Conservation (phyloP, 2,797 vertebrate species). For the Carcharodon carcharias region DNA sequence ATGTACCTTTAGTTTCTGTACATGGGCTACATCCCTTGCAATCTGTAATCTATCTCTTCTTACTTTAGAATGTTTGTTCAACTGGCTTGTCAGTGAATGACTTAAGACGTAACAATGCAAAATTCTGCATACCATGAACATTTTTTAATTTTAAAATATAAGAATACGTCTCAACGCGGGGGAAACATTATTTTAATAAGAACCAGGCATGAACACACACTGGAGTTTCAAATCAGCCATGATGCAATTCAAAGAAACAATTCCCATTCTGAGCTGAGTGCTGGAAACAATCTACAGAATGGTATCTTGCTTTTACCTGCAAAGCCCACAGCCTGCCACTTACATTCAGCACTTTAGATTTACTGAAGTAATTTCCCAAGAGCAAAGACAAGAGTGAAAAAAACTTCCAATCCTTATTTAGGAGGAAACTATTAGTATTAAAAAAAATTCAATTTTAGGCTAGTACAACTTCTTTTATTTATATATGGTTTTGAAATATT, state of each 20-base stretch:
- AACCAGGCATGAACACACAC: not conserved
- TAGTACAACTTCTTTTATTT: not conserved
- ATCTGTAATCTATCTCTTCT: not conserved
- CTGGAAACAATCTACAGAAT: not conserved
- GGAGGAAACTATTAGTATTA: not conserved
- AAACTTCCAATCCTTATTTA: not conserved
- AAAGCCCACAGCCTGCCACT: not conserved
- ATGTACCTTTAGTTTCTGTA: not conserved
- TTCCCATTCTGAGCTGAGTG: not conserved
- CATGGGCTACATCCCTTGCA: not conserved
- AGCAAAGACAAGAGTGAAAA: not conserved
- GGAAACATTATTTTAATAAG: not conserved
- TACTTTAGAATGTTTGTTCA: not conserved
- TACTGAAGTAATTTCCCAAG: not conserved
- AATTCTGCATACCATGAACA: not conserved
- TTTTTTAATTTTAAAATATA: not conserved
- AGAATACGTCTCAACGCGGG: not conserved
- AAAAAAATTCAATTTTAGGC: not conserved
- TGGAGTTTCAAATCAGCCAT: not conserved
- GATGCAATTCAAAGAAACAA: not conserved
- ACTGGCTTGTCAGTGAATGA: not conserved
- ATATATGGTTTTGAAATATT: not conserved
- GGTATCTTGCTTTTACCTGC: not conserved
- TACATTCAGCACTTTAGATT: not conserved
- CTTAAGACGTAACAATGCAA: not conserved